Base-by-base conservation (phyloP, 2,797 vertebrate genomes). In the Sebastes hopkinsi region DNA sequence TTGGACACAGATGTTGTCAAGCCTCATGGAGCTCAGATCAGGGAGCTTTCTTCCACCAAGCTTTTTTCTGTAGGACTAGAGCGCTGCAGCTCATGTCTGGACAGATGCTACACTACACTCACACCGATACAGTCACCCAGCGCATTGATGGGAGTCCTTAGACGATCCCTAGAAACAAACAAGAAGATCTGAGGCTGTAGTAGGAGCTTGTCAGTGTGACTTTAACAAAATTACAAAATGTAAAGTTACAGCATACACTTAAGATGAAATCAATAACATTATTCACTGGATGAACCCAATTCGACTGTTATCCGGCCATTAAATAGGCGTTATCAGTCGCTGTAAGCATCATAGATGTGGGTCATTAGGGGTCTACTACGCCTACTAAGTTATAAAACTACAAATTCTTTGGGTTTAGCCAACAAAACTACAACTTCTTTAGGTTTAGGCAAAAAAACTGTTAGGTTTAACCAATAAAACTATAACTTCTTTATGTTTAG, bases 141-240 rank as follows among this genome's bases (percentile, higher is more conserved):
- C 11, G 97, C 96, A 0, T 97, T 97, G 30, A 94, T 96, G 77
- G 95, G 93, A 0, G 97, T 98, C 83, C 97, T 93, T 14, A 97
- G 90, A 27, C 96, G 96, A 83, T 97, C 97, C 52, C 87, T 90
- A 8, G 58, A 6, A 25, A 67, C 58, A 80, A 65, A 84, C 23
- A 65, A 38, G 8, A 32, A 50, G 16, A 55, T 55, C 13, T 38
- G 20, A 75, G 46, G 50, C 74, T 66, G 32, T 2, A 9, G 11
- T 5, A 2, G 13, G 16, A 36, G 16, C 9, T 13, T 13, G 2
- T 18, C 5, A 32, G 16, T 3, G 12, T 52, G 14, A 72, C 56
- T 16, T 50, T 1, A 67, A 2, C 23, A 72, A 7, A 66, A 14
- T 5, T 36, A 46, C 27, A 65, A 59, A 29, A 58, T 55, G 42